phyloP scores from a whole-genome alignment of 2,113 vertebrate genomes.

The Oncorhynchus kisutch region DNA sequence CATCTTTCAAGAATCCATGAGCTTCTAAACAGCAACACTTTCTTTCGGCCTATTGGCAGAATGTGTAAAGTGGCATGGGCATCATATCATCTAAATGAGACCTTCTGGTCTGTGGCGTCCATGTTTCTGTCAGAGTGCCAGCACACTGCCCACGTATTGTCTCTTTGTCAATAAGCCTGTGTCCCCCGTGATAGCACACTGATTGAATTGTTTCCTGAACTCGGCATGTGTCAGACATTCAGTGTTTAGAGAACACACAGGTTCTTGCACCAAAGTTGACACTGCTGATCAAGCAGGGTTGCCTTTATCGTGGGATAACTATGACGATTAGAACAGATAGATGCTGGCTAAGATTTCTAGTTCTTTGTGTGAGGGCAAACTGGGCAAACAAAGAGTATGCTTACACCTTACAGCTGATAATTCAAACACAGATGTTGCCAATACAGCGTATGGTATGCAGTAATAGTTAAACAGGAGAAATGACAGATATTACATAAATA shows the following conservation, averaged over 20 bases:
- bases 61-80: not conserved
- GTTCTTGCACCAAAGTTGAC: not conserved
- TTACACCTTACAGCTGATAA: not conserved
- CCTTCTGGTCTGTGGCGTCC: not conserved
- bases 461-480: not conserved
- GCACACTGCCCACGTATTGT: not conserved
- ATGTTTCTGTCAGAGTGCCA: not conserved
- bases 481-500: not conserved
- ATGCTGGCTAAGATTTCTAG: not conserved
- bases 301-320: not conserved
- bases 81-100: not conserved
- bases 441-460: not conserved
- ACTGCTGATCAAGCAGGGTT: not conserved
- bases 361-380: not conserved
- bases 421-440: not conserved
- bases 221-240: slow-evolving; percentile 4
- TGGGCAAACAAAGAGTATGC: not conserved
- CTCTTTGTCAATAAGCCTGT: not conserved
- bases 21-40: too few species aligned
- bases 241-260: not conserved
- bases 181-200: not conserved
- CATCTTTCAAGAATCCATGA: too few species aligned
- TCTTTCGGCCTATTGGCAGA: too few species aligned
- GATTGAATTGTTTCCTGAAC: not conserved
- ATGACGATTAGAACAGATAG: not conserved